phyloP scores from a whole-genome alignment of 2,888 invertebrate species.

The Catocala sponsa region DNA sequence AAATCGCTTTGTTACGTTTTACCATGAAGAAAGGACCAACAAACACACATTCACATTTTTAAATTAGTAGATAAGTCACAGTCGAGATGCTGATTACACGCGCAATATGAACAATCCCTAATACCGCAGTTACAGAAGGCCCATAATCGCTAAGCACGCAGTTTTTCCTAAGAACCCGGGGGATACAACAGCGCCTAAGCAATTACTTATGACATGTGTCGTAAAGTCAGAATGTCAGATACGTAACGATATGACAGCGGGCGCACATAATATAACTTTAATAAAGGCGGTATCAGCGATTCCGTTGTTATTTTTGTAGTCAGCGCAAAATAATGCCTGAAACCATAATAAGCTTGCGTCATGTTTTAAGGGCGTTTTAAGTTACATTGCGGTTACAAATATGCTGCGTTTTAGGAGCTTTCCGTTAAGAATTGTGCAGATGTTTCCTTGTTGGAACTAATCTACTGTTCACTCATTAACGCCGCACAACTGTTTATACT shows the following conservation, averaged over 20 bases:
- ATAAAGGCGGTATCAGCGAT: constrained; percentile 56
- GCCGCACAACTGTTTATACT: too few relatives aligned
- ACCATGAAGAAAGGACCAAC: too few relatives aligned
- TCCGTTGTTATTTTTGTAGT: constrained; percentile 42
- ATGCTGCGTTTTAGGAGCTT: too few relatives aligned
- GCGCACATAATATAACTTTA: constrained; percentile 68
- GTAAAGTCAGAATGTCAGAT: constrained; percentile 66
- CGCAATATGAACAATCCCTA: constrained; percentile 4
- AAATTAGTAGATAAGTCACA: neutral
- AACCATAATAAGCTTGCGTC: constrained; percentile 12
- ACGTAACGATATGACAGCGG: constrained; percentile 61
- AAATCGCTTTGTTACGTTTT: too few relatives aligned
- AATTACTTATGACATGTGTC: constrained; percentile 82
- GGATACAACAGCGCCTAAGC: constrained; percentile 70
- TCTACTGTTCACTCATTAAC: too few relatives aligned
- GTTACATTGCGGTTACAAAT: too few relatives aligned
- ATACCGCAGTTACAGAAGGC: constrained; percentile 52
- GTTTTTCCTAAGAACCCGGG: constrained; percentile 58
- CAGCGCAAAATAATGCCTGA: constrained; percentile 27
- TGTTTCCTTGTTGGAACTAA: too few relatives aligned
- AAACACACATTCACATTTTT: neutral
- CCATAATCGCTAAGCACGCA: constrained; percentile 64
- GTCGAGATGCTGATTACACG: constrained; percentile 5
- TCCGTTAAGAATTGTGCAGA: too few relatives aligned
- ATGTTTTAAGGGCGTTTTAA: too few relatives aligned